Base-by-base conservation (phyloP, 2,888 invertebrate genomes). In the Parelbella ahira region DNA sequence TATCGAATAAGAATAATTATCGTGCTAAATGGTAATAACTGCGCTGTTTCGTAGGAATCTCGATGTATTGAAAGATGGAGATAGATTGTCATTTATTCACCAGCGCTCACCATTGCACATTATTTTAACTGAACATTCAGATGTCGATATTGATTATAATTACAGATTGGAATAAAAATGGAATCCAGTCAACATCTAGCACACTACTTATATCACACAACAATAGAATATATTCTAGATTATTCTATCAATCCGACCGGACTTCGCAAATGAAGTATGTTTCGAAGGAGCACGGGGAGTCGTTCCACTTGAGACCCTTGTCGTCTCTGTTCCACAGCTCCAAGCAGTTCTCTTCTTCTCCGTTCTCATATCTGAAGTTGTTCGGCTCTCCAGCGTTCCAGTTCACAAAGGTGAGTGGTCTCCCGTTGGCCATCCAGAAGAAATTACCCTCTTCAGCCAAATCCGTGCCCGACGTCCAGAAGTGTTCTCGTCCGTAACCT, bases 301-400 rank as follows among this genome's bases (percentile, higher is more conserved):
- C 97, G 79, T 97, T 97, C 96, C 96, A 97, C 68, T 95, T 96
- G 6, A 97, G 87, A 0, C 96, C 97, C 70, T 96, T 96, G 48
- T 95, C 96, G 65, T 97, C 96, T 50, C 96, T 89, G 81, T 97
- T 94, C 96, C 96, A 96, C 10, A 96, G 86, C 69, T 97, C 97
- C 50, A 97, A 70, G 58, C 97, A 97, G 76, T 97, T 96, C 70
- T 97, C 97, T 72, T 96, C 96, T 75, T 97, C 96, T 3, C 96
- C 96, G 67, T 96, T 96, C 75, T 97, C 97, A 75, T 94, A 94
- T 53, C 95, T 92, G 90, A 97, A 97, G 84, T 97, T 97, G 80
- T 97, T 97, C 0, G 97, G 97, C 66, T 97, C 97, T 0, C 96
- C 96, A 0, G 96, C 94, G 84, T 96, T 96, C 96, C 96, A 96